Evolutionary conservation across 2,888 invertebrate species (phyloP).

Genomic region (Andrena flavipes): DNA sequence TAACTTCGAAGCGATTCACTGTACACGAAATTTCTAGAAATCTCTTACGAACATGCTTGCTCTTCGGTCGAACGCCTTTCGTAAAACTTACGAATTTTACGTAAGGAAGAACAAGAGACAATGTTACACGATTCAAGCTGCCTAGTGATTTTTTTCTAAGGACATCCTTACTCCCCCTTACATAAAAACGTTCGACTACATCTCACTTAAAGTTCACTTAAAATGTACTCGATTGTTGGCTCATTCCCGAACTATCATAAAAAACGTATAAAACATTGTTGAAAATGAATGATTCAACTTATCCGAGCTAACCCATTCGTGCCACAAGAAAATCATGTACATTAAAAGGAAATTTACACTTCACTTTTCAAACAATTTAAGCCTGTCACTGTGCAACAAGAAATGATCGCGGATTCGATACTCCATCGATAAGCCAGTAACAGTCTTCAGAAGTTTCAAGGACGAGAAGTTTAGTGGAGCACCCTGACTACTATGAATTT

Average conservation of each 20-base stretch:
- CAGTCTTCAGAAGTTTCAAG: constrained; percentile 45
- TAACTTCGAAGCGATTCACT: constrained; percentile 40
- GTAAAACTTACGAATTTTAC: constrained; percentile 30
- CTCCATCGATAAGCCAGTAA: constrained; percentile 38
- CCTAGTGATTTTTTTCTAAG: constrained; percentile 19
- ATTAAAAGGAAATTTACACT: constrained; percentile 32
- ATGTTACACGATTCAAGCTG: constrained; percentile 28
- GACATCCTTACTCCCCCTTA: constrained; percentile 48
- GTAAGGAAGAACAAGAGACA: constrained; percentile 46
- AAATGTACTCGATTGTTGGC: constrained; percentile 50
- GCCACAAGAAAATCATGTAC: constrained; percentile 35
- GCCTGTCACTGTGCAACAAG: constrained; percentile 24
- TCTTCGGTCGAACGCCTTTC: constrained; percentile 4
- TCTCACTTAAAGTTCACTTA: constrained; percentile 27
- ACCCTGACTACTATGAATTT: constrained; percentile 25
- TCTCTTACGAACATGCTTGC: constrained; percentile 10
- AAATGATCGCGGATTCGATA: constrained; percentile 24
- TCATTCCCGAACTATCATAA: constrained; percentile 30
- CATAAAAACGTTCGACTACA: constrained; percentile 27
- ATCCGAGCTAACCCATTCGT: constrained; percentile 38
- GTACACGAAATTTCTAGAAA: constrained; percentile 31
- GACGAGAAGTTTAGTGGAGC: constrained; percentile 18
- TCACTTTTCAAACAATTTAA: constrained; percentile 12
- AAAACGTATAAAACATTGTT: constrained; percentile 53
- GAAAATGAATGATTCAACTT: constrained; percentile 44